Evolutionary conservation across 1,140 invertebrate genomes (phyloP).

Genomic region (Ips typographus): DNA sequence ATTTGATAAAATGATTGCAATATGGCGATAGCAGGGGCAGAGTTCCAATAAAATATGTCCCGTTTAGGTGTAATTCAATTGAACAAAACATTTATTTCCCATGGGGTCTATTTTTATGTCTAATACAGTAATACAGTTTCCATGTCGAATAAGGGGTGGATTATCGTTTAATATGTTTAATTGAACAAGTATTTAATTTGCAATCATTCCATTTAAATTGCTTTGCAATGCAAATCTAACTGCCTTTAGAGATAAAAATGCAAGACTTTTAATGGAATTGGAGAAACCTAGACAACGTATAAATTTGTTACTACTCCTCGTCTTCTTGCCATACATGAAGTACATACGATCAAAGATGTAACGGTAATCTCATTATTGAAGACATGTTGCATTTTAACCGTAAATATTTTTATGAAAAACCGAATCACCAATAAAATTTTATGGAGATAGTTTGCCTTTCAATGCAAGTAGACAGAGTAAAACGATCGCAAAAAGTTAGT

Average conservation of each 20-base stretch:
- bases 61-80: conserved; percentile 26
- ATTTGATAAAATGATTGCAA: conserved; percentile 37
- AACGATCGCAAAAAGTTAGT: too few species aligned
- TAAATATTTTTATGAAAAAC: conserved; percentile 20
- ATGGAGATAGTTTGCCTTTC: not conserved
- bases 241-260: too few species aligned
- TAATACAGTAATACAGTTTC: not conserved
- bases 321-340: too few species aligned
- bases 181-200: too few species aligned
- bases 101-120: conserved; percentile 18
- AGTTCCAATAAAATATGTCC: conserved; percentile 33
- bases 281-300: too few species aligned
- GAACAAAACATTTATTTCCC: conserved; percentile 27
- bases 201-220: too few species aligned
- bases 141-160: not conserved
- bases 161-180: not conserved
- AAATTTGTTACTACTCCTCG: too few species aligned
- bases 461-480: too few species aligned
- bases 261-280: too few species aligned
- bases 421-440: conserved; percentile 20
- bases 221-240: too few species aligned
- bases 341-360: conserved; percentile 6
- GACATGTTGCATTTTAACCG: conserved; percentile 12
- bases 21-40: conserved; percentile 24
- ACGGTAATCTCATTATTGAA: conserved; percentile 16